Evolutionary conservation across 2,113 vertebrate genomes (phyloP).

Genomic region (Vimba vimba): DNA sequence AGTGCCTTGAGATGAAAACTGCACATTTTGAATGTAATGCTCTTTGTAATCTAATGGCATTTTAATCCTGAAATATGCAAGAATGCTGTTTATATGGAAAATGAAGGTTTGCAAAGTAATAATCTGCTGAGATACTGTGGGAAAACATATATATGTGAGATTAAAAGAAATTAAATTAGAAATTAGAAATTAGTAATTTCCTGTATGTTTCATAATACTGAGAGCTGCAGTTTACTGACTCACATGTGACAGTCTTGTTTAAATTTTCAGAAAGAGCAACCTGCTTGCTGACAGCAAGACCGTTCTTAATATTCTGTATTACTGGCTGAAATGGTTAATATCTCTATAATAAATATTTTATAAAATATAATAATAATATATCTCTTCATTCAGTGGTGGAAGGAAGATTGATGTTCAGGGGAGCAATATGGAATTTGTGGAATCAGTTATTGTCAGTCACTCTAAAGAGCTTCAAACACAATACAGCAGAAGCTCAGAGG

Average conservation of each 20-base stretch:
- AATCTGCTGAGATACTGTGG: neutral
- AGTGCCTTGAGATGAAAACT: neutral
- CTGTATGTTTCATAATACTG: neutral
- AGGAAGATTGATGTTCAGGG: conserved; percentile 81
- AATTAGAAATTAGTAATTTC: neutral
- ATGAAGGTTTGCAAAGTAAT: neutral
- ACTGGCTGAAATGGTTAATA: neutral
- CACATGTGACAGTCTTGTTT: neutral
- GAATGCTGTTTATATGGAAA: neutral
- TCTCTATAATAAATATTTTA: no score
- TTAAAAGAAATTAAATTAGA: neutral
- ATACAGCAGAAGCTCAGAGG: conserved; percentile 24
- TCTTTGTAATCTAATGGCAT: neutral
- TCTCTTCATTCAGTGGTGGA: conserved; percentile 77
- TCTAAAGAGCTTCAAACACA: neutral
- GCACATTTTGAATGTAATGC: neutral
- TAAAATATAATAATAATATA: no score
- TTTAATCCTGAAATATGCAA: neutral
- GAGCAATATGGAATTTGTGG: conserved; percentile 81
- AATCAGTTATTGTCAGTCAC: conserved; percentile 63
- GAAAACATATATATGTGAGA: neutral
- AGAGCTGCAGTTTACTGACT: neutral
- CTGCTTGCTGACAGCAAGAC: neutral
- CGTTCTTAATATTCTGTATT: neutral
- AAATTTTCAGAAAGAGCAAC: neutral